Conservation (phyloP, 2,113 vertebrate genomes). For the Ciconia maguari region DNA sequence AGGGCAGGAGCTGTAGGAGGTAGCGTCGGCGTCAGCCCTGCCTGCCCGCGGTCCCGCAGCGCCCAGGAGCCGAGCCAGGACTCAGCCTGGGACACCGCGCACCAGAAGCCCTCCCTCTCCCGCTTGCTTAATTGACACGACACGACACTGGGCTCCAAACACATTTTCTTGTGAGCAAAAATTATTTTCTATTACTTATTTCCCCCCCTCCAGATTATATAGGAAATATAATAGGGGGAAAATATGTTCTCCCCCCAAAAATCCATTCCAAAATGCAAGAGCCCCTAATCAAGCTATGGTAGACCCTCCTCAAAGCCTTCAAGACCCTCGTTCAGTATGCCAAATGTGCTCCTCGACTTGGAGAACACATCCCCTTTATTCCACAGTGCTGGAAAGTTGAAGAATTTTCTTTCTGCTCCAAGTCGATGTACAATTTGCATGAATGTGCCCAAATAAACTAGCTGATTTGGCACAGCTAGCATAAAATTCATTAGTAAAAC, state of each 20-base stretch:
- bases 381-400: not conserved
- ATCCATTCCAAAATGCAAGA: not conserved
- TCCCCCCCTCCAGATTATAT: fast-evolving
- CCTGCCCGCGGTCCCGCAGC: not conserved
- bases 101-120: not conserved
- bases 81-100: not conserved
- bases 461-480: constrained; percentile 22
- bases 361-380: constrained; percentile 43
- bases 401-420: constrained; percentile 26
- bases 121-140: not conserved
- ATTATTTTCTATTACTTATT: not conserved
- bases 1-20: not conserved
- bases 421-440: not conserved
- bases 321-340: not conserved
- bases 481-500: constrained; percentile 43
- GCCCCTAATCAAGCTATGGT: not conserved
- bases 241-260: not conserved
- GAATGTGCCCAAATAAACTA: constrained; percentile 51
- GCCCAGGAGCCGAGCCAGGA: not conserved
- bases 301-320: not conserved
- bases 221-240: not conserved
- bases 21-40: not conserved
- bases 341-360: not conserved
- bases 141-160: not conserved
- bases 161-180: not conserved